These are phyloP conservation scores for Typhlomys cinereus DNA, from an alignment of 2,113 vertebrate genomes.

Conservation along the genomic window DNA sequence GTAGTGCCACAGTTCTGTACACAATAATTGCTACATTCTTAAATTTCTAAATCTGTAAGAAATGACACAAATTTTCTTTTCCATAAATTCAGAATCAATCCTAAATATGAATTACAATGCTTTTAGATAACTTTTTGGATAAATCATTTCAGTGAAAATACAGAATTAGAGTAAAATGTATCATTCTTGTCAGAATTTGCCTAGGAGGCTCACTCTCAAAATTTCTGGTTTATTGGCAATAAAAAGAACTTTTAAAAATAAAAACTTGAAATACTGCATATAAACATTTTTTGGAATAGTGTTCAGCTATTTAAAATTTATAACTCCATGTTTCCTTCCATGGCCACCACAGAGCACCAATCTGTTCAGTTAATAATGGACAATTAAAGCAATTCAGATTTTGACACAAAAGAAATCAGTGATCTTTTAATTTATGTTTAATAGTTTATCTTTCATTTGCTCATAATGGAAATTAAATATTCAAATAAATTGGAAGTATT, in stretches of 20 bases:
- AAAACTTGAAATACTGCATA: background rate
- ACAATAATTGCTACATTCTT: background rate
- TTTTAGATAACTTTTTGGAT: constrained; percentile 51
- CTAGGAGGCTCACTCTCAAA: constrained; percentile 34
- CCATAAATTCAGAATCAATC: constrained; percentile 38
- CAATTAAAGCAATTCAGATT: background rate
- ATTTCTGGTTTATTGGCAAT: constrained; percentile 60
- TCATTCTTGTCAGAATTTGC: constrained; percentile 63
- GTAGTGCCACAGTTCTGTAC: no score
- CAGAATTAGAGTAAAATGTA: constrained; percentile 66
- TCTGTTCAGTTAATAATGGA: background rate
- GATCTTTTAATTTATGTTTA: background rate
- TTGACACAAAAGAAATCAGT: background rate
- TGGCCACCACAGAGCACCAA: background rate
- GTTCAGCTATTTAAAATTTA: constrained; percentile 32
- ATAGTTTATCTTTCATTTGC: constrained; percentile 21
- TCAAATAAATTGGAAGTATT: background rate
- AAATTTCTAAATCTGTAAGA: constrained; percentile 27
- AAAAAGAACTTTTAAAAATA: constrained; percentile 56
- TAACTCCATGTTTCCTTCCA: background rate
- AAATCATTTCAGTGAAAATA: constrained; percentile 61
- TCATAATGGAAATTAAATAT: background rate
- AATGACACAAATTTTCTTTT: constrained; percentile 46
- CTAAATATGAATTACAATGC: constrained; percentile 62
- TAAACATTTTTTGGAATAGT: constrained; percentile 16